phyloP scores from a whole-genome alignment of 2,113 vertebrate species.

The Coracopsis vasa region DNA sequence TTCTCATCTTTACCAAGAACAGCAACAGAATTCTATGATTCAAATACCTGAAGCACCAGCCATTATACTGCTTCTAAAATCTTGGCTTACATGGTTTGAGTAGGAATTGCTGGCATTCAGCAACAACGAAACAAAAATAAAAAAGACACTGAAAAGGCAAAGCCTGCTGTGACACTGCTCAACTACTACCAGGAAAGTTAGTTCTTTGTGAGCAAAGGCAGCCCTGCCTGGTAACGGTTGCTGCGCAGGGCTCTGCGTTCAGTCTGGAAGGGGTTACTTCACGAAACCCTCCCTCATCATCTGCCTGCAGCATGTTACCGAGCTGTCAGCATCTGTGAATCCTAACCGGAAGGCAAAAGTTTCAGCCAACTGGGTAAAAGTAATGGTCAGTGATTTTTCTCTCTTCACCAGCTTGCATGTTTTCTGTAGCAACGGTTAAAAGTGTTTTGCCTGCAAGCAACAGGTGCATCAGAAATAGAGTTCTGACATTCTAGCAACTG shows the following conservation, averaged over 20 bases:
- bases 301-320: neutral
- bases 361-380: neutral
- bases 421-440: neutral
- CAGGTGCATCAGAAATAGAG: neutral
- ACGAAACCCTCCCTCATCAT: neutral
- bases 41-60: neutral
- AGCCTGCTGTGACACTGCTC: neutral
- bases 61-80: neutral
- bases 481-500: neutral
- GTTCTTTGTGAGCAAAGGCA: constrained; percentile 68
- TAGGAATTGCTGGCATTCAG: neutral
- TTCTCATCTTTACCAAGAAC: neutral
- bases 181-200: neutral
- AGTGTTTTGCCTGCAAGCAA: neutral
- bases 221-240: constrained; percentile 56
- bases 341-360: neutral
- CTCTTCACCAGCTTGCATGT: neutral
- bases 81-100: neutral
- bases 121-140: neutral
- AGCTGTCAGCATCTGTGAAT: neutral
- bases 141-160: neutral
- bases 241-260: neutral
- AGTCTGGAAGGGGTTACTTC: neutral
- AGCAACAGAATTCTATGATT: neutral
- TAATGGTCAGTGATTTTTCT: neutral